These are phyloP conservation scores for Cosmia pyralina DNA, from an alignment of 2,888 invertebrate genomes.

Conservation along the genomic window DNA sequence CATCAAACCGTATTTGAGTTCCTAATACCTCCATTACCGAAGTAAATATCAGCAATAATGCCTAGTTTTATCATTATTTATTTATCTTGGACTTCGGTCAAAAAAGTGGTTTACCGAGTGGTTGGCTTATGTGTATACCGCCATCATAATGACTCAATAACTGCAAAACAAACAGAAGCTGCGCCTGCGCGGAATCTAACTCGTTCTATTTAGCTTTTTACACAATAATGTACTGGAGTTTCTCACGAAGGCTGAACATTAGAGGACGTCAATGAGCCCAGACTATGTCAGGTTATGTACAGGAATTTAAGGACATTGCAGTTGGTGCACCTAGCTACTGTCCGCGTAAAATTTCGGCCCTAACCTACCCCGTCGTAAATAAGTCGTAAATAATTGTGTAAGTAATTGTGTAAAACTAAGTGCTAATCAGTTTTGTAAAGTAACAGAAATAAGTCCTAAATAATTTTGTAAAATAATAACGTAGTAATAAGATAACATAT, in stretches of 20 bases:
- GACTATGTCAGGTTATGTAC: background rate
- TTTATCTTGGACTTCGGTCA: slow-evolving; percentile 13
- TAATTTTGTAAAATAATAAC: too few relatives aligned
- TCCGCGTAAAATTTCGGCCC: too few relatives aligned
- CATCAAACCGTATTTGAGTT: slow-evolving; percentile 22
- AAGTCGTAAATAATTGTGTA: too few relatives aligned
- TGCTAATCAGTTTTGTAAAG: too few relatives aligned
- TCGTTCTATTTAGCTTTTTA: slow-evolving; percentile 59
- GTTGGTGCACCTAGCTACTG: background rate
- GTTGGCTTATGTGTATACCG: slow-evolving; percentile 25
- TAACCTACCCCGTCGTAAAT: too few relatives aligned
- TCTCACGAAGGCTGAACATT: slow-evolving; percentile 40
- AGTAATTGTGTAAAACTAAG: too few relatives aligned
- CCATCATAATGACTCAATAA: slow-evolving; percentile 58
- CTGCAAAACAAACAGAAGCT: slow-evolving; percentile 54
- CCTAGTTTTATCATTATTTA: slow-evolving; percentile 33
- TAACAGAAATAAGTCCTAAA: too few relatives aligned
- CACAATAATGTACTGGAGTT: slow-evolving; percentile 17
- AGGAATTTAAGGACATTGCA: background rate
- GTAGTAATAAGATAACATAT: too few relatives aligned
- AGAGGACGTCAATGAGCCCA: slow-evolving; percentile 18
- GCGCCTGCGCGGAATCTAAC: slow-evolving; percentile 50
- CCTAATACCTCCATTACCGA: slow-evolving; percentile 31
- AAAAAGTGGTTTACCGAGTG: slow-evolving; percentile 42
- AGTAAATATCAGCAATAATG: slow-evolving; percentile 32